phyloP scores from a whole-genome alignment of 2,797 vertebrate species.

The Cirrhinus mrigala region DNA sequence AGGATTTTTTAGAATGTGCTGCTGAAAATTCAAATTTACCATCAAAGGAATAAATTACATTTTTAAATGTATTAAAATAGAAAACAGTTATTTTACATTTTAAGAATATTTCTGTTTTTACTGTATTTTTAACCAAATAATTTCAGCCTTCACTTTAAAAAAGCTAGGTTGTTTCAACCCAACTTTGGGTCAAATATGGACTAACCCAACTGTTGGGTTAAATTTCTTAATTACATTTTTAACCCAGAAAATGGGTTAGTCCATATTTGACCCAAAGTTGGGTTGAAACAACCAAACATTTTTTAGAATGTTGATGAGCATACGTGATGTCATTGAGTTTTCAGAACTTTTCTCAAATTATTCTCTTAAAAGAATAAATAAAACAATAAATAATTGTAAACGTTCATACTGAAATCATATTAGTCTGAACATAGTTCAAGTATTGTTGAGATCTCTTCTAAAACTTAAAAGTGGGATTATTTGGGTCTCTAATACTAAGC shows the following conservation, averaged over 20 bases:
- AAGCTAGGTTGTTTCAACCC: no score
- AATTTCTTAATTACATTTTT: no score
- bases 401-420: background rate
- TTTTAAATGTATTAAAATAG: background rate
- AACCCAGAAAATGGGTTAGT: no score
- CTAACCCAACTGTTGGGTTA: no score
- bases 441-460: background rate
- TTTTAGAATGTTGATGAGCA: no score
- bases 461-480: background rate
- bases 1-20: background rate
- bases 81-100: background rate
- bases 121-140: no score
- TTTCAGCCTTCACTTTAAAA: background rate
- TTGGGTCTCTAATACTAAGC: no score
- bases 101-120: no score
- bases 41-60: background rate
- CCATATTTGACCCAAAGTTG: no score
- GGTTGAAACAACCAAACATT: no score
- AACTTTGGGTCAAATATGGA: no score
- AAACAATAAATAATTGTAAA: background rate
- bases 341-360: background rate
- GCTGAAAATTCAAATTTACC: background rate
- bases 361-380: background rate
- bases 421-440: background rate
- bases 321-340: background rate